Evolutionary conservation across 2,797 vertebrate genomes (phyloP).

Genomic region (Protonibea diacanthus): DNA sequence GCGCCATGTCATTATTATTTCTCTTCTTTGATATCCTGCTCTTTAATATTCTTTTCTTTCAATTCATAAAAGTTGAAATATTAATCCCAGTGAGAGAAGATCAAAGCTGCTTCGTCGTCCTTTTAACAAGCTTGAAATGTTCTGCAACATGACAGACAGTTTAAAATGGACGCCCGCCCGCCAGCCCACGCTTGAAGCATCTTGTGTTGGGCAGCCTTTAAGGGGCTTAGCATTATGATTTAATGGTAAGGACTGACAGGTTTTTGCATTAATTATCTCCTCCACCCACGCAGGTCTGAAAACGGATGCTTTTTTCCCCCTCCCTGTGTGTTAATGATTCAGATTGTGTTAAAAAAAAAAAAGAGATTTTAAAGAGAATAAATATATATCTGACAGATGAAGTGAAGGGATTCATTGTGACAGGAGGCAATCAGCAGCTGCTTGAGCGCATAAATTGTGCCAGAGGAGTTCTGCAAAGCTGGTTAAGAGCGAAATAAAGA

Average conservation of each 20-base stretch:
- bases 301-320: constrained; percentile 18
- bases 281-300: constrained; percentile 52
- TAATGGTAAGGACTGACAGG: constrained; percentile 55
- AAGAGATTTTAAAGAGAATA: constrained; percentile 14
- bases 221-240: constrained; percentile 49
- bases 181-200: constrained; percentile 38
- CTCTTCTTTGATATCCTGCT: constrained; percentile 27
- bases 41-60: constrained; percentile 32
- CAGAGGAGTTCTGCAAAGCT: constrained; percentile 12
- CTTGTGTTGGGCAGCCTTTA: constrained; percentile 40
- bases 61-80: constrained; percentile 49
- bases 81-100: constrained; percentile 47
- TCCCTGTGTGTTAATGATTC: constrained; percentile 20
- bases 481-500: constrained; percentile 28
- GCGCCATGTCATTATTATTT: constrained; percentile 22
- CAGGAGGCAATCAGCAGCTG: constrained; percentile 51
- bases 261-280: constrained; percentile 64
- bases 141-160: constrained; percentile 48
- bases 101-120: constrained; percentile 63
- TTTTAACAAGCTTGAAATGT: constrained; percentile 49
- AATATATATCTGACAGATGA: constrained; percentile 2
- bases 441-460: constrained; percentile 12
- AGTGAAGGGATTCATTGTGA: constrained; percentile 61
- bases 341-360: constrained; percentile 28
- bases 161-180: constrained; percentile 30